Evolutionary conservation across 1,140 invertebrate genomes (phyloP).

Genomic region (Drosophila athabasca): DNA sequence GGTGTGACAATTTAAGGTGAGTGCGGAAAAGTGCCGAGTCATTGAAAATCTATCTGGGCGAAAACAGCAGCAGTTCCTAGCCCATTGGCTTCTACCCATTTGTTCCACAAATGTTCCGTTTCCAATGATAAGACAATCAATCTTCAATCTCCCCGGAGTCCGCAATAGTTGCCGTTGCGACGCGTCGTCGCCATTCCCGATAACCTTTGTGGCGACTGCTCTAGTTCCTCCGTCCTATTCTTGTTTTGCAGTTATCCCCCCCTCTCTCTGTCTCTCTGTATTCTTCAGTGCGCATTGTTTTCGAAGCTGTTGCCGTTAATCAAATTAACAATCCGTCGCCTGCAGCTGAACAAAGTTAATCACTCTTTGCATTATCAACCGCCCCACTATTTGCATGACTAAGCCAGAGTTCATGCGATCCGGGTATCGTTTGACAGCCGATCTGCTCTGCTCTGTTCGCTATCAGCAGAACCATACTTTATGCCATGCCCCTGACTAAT

Average conservation of each 20-base stretch:
- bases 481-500: conserved; percentile 11
- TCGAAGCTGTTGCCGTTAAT: conserved; percentile 46
- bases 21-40: conserved; percentile 54
- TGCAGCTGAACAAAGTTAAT: conserved; percentile 29
- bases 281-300: conserved; percentile 36
- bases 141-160: background rate
- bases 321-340: conserved; percentile 52
- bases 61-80: conserved; percentile 26
- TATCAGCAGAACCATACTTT: conserved; percentile 14
- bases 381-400: conserved; percentile 21
- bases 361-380: conserved; percentile 9
- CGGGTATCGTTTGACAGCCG: conserved; percentile 9
- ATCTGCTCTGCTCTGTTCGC: conserved; percentile 9
- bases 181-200: conserved; percentile 1
- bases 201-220: conserved; percentile 32
- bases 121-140: conserved; percentile 35
- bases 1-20: conserved; percentile 91
- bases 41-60: conserved; percentile 2
- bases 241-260: conserved; percentile 23
- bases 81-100: background rate
- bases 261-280: conserved; percentile 5
- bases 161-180: no score
- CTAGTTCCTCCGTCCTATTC: conserved; percentile 21
- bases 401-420: conserved; percentile 20
- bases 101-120: conserved; percentile 27